Evolutionary conservation across 2,113 vertebrate genomes (phyloP).

Genomic region (Platichthys stellatus): DNA sequence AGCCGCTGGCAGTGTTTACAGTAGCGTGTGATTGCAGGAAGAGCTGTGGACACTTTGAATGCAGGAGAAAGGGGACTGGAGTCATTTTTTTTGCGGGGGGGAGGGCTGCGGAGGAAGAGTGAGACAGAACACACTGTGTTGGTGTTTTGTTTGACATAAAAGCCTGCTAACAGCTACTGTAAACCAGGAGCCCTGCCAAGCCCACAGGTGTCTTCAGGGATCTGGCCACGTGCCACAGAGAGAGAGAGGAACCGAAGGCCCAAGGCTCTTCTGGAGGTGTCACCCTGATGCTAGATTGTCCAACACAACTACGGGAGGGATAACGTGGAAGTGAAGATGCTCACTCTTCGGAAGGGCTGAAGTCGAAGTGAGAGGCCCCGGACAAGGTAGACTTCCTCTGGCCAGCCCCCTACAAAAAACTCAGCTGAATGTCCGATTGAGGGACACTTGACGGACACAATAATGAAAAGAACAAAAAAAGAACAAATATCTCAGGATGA

Average conservation of each 20-base stretch:
- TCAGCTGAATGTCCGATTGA: no score
- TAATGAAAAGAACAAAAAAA: no score
- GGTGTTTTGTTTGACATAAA: conserved; percentile 76
- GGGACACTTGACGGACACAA: no score
- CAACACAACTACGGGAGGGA: conserved; percentile 31
- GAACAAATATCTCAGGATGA: no score
- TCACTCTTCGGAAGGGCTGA: neutral
- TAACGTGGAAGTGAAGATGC: neutral
- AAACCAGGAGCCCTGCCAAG: conserved; percentile 74
- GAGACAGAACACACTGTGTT: conserved; percentile 62
- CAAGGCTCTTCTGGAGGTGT: conserved; percentile 48
- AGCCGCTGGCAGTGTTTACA: conserved; percentile 62
- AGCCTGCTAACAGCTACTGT: conserved; percentile 68
- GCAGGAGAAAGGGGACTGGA: conserved; percentile 61
- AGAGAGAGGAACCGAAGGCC: conserved; percentile 49
- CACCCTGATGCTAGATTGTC: conserved; percentile 45
- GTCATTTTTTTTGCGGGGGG: conserved; percentile 38
- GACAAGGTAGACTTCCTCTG: no score
- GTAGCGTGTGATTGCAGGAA: conserved; percentile 44
- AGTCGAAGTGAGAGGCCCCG: neutral
- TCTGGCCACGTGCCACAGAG: conserved; percentile 65
- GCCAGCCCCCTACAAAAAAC: no score
- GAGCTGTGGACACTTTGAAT: conserved; percentile 40
- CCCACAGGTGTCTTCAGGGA: conserved; percentile 73
- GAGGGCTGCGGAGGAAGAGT: conserved; percentile 53